These are phyloP conservation scores for Neoarius graeffei DNA, from an alignment of 2,113 vertebrate species.

Conservation along the genomic window DNA sequence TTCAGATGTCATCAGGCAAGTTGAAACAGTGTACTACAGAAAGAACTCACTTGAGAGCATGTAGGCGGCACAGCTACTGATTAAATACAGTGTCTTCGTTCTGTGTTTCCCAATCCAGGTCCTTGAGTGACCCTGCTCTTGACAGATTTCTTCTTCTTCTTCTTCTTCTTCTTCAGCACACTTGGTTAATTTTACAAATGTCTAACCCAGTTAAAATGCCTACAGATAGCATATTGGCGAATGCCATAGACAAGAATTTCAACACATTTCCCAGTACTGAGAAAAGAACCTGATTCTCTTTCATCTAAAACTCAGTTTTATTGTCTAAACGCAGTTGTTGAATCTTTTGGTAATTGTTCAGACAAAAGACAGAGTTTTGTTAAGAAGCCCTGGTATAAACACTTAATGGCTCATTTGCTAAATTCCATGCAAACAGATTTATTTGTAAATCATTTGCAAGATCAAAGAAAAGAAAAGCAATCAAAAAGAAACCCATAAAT, in stretches of 20 bases:
- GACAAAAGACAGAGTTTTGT: neutral
- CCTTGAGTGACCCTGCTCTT: neutral
- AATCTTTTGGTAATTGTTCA: neutral
- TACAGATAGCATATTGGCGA: neutral
- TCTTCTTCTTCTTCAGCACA: neutral
- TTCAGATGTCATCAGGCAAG: slow-evolving; percentile 25
- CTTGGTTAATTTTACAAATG: neutral
- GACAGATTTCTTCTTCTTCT: neutral
- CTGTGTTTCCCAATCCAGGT: neutral
- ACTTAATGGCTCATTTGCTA: neutral
- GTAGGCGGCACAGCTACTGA: neutral
- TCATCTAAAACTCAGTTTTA: neutral
- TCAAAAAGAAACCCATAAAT: neutral
- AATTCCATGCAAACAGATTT: neutral
- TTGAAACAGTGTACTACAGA: slow-evolving; percentile 12
- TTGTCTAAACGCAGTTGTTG: neutral
- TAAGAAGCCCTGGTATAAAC: neutral
- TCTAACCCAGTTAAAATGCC: neutral
- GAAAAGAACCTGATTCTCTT: neutral
- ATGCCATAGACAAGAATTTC: neutral
- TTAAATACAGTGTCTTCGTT: neutral
- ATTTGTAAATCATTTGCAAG: neutral
- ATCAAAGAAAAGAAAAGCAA: neutral
- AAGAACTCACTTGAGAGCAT: slow-evolving; percentile 7
- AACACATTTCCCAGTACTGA: neutral